These are phyloP conservation scores for Euplagia quadripunctaria DNA, from an alignment of 2,888 invertebrate species.

Conservation along the genomic window DNA sequence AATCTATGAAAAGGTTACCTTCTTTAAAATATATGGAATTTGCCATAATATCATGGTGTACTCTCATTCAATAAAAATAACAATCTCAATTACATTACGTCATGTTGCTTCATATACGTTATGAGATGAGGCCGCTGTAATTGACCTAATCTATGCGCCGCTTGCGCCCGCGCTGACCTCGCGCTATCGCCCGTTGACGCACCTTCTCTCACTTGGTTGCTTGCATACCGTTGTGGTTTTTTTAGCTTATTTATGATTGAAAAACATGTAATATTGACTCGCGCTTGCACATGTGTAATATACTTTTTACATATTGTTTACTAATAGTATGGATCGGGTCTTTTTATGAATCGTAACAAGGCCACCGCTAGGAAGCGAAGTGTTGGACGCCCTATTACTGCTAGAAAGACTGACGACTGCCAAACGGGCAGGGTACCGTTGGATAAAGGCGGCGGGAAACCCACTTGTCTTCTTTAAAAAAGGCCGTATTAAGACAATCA, in stretches of 20 bases:
- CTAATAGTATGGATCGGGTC: not conserved
- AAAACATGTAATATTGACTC: too few species aligned
- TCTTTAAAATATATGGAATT: not conserved
- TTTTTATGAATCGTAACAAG: not conserved
- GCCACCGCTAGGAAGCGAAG: not conserved
- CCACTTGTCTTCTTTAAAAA: too few species aligned
- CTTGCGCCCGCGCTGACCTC: constrained; percentile 49
- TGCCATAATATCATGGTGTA: not conserved
- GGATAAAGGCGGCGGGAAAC: too few species aligned
- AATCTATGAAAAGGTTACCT: not conserved
- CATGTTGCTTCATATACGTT: constrained; percentile 28
- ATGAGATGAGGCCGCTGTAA: constrained; percentile 50
- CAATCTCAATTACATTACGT: constrained; percentile 29
- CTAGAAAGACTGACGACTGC: too few species aligned
- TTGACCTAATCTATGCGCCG: constrained; percentile 58
- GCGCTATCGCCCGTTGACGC: constrained; percentile 27
- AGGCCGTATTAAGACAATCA: too few species aligned
- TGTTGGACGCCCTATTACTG: not conserved
- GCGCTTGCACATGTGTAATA: not conserved
- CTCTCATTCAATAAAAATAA: constrained; percentile 13
- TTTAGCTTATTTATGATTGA: not conserved
- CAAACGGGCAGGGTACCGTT: too few species aligned
- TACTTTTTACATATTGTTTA: not conserved
- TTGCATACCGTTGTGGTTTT: constrained; percentile 1
- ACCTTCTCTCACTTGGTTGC: constrained; percentile 21